Percentiles rank a stretch among this genome's conserved stretches.
Evolutionary conservation across 1,140 invertebrate genomes (phyloP).

Genomic region (Wasmannia auropunctata): DNA sequence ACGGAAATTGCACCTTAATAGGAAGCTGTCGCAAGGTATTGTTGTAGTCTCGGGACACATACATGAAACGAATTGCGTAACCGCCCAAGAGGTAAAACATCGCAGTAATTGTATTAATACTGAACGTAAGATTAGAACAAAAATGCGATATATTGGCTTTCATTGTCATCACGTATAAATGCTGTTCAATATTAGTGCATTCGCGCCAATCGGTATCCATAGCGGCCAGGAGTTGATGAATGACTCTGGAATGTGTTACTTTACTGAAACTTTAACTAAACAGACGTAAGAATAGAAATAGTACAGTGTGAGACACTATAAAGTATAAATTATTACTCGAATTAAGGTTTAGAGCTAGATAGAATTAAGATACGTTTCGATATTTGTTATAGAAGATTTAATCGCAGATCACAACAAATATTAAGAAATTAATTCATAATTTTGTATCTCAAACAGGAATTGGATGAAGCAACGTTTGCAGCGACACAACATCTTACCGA

Average conservation of each 20-base stretch:
- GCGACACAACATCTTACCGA: conserved; percentile 12
- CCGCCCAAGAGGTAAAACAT: neutral
- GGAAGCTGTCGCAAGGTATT: neutral
- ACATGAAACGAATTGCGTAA: neutral
- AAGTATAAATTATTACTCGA: no score
- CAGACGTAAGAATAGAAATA: no score
- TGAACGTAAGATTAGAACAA: neutral
- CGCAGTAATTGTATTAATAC: neutral
- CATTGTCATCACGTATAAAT: conserved; percentile 8
- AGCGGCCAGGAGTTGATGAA: neutral
- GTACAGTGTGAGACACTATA: no score
- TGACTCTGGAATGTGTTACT: neutral
- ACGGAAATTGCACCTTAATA: neutral
- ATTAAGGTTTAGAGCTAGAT: no score
- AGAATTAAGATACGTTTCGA: no score
- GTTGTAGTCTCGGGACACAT: neutral
- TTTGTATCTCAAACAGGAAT: neutral
- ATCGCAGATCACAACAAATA: no score
- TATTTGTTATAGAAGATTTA: no score
- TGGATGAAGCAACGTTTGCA: neutral
- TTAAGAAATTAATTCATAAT: no score
- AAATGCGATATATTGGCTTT: conserved; percentile 9
- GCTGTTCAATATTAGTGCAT: neutral
- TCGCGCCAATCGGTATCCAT: conserved; percentile 18
- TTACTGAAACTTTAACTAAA: no score